A percentile compares a stretch with the other conserved stretches of the same genome.
These are phyloP conservation scores for Bergia puertoricense DNA, from an alignment of 92 coral and sea anemone genomes.

Conservation along the genomic window DNA sequence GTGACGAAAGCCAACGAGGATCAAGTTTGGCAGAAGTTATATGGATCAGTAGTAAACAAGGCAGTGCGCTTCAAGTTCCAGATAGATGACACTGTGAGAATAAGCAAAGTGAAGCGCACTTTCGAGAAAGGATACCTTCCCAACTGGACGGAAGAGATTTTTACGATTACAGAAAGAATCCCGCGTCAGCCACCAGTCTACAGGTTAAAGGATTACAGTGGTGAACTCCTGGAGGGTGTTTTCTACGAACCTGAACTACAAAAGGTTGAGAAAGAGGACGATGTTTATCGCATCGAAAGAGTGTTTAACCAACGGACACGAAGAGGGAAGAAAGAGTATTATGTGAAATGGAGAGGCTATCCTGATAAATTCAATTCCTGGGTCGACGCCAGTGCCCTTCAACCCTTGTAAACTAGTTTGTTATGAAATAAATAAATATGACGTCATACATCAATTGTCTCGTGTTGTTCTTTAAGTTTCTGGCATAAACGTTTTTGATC, in stretches of 20 bases:
- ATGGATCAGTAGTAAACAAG: slow-evolving; percentile 25
- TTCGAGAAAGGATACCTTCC: slow-evolving; percentile 18
- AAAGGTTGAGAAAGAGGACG: slow-evolving; percentile 38
- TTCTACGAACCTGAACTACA: slow-evolving; percentile 58
- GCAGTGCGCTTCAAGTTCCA: slow-evolving; percentile 39
- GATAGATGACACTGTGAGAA: slow-evolving; percentile 46
- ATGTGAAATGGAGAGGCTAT: slow-evolving; percentile 35
- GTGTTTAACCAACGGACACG: background rate
- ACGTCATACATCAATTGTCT: slow-evolving; percentile 6
- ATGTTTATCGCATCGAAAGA: slow-evolving; percentile 47
- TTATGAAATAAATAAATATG: slow-evolving; percentile 12
- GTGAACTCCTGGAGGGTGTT: slow-evolving; percentile 46
- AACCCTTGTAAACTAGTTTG: slow-evolving; percentile 12
- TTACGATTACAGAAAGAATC: slow-evolving; percentile 13
- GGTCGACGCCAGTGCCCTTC: slow-evolving; percentile 30
- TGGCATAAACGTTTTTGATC: background rate
- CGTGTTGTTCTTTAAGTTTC: background rate
- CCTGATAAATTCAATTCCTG: slow-evolving; percentile 45
- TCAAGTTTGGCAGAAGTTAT: slow-evolving; percentile 50
- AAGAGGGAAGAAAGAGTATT: slow-evolving; percentile 50
- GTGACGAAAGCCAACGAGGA: slow-evolving; percentile 47
- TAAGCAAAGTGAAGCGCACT: slow-evolving; percentile 12
- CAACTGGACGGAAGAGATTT: slow-evolving; percentile 19
- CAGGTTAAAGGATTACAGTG: slow-evolving; percentile 48
- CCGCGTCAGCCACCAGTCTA: slow-evolving; percentile 41